Conservation (phyloP, 2,113 vertebrate genomes). For the Recurvirostra avosetta region DNA sequence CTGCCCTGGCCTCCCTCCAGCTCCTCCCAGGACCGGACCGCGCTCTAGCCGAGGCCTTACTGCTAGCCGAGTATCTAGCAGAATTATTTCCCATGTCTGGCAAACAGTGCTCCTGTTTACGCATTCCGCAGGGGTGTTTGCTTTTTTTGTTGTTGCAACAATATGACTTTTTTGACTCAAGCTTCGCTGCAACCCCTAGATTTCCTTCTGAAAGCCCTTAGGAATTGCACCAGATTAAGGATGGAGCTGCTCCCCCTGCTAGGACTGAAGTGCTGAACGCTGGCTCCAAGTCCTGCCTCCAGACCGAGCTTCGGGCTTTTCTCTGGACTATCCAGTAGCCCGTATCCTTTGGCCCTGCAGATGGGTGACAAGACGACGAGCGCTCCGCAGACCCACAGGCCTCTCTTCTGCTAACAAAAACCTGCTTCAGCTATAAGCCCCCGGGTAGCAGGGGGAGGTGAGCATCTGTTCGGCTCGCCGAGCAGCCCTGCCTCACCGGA, state of each 20-base stretch:
- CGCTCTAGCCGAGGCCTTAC: neutral
- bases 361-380: neutral
- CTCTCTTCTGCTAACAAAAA: neutral
- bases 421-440: neutral
- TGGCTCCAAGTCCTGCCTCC: neutral
- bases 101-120: neutral
- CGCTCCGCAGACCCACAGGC: neutral
- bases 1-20: neutral
- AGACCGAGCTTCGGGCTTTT: neutral
- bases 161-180: neutral
- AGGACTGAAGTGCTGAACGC: neutral
- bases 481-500: neutral
- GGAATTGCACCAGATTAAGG: neutral
- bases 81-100: neutral
- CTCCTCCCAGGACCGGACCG: neutral
- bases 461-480: neutral
- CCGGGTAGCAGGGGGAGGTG: neutral
- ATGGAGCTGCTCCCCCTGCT: neutral
- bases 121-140: neutral
- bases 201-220: neutral
- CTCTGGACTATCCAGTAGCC: neutral
- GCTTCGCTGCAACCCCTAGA: neutral
- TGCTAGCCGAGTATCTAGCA: neutral
- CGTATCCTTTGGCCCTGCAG: neutral
- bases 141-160: neutral